Evolutionary conservation across 2,888 invertebrate genomes (phyloP).

Genomic region (Eretmocerus hayati): DNA sequence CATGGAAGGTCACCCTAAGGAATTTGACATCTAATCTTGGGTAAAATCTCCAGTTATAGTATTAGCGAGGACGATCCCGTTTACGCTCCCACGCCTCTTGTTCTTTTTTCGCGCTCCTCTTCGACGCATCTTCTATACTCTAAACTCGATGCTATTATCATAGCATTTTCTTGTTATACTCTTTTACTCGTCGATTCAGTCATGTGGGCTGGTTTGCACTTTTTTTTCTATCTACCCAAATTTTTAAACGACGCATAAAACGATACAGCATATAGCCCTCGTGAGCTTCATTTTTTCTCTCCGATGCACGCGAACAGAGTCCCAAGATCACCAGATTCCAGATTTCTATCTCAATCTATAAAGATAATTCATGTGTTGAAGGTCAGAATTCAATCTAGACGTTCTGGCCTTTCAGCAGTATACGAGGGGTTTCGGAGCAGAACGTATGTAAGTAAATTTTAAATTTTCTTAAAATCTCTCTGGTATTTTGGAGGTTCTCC

Average conservation of each 20-base stretch:
- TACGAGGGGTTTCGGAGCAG: too few species aligned
- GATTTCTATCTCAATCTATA: too few species aligned
- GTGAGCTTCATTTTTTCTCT: not conserved
- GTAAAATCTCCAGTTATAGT: not conserved
- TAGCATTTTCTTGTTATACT: slow-evolving; percentile 6
- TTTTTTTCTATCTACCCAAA: slow-evolving; percentile 10
- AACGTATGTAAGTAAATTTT: too few species aligned
- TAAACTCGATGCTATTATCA: slow-evolving; percentile 13
- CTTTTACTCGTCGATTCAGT: slow-evolving; percentile 11
- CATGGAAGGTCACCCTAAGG: too few species aligned
- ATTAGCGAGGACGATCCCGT: slow-evolving; percentile 4
- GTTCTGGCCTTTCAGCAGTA: too few species aligned
- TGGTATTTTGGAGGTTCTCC: too few species aligned
- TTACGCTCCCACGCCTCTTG: slow-evolving; percentile 9
- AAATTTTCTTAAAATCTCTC: too few species aligned
- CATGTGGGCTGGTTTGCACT: slow-evolving; percentile 16
- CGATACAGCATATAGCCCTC: too few species aligned
- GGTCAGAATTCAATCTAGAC: too few species aligned
- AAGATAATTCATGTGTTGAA: too few species aligned
- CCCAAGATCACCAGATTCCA: too few species aligned
- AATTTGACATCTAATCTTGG: too few species aligned
- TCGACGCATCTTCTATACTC: slow-evolving; percentile 13
- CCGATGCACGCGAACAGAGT: slow-evolving; percentile 3
- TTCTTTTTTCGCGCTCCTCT: slow-evolving; percentile 9
- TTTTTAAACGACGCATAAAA: slow-evolving; percentile 2